Conservation (phyloP, 1,140 invertebrate species). For the Portunus trituberculatus region DNA sequence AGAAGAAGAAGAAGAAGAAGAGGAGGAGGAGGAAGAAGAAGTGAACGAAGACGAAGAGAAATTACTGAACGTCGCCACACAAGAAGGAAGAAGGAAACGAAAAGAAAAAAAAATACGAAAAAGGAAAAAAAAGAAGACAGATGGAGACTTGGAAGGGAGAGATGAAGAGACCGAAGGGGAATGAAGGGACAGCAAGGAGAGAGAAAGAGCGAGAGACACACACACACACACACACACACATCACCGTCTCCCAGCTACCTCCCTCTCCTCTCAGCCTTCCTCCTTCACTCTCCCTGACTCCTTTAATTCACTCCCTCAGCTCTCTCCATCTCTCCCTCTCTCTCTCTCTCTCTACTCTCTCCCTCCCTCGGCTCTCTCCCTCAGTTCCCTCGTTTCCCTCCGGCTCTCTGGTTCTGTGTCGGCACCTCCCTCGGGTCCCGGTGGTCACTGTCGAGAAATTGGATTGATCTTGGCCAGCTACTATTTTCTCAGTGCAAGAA, state of each 20-base stretch:
- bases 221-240: too few relatives aligned
- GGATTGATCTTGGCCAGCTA: neutral
- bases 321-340: too few relatives aligned
- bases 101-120: too few relatives aligned
- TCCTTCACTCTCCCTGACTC: too few relatives aligned
- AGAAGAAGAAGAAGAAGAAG: neutral
- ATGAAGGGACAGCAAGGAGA: neutral
- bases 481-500: neutral
- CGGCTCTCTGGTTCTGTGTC: neutral
- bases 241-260: too few relatives aligned
- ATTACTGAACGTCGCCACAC: too few relatives aligned
- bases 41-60: neutral
- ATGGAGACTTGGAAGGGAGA: constrained; percentile 14
- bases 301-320: too few relatives aligned
- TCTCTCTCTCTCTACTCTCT: neutral
- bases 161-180: neutral
- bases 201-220: neutral
- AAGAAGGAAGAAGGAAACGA: too few relatives aligned
- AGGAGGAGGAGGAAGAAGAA: neutral
- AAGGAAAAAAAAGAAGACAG: neutral
- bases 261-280: too few relatives aligned
- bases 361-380: neutral
- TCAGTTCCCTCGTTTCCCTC: neutral
- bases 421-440: neutral
- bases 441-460: neutral